Evolutionary conservation across 2,888 invertebrate genomes (phyloP).

Genomic region (Orthosia gothica): DNA sequence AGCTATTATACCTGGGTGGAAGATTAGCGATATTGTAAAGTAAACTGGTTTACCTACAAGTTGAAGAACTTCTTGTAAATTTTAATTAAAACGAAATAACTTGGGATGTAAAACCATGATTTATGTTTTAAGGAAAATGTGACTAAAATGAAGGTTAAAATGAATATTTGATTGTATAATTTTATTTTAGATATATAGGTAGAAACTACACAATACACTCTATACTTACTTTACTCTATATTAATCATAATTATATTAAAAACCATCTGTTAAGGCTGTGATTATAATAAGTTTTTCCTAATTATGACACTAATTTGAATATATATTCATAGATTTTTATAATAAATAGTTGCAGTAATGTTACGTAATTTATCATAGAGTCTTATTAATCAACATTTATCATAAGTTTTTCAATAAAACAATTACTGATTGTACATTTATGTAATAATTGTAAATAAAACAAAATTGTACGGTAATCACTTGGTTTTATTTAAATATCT

Average conservation of each 20-base stretch:
- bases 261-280: slow-evolving; percentile 37
- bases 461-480: background rate
- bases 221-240: no score
- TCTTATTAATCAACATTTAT: background rate
- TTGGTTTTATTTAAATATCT: slow-evolving; percentile 19
- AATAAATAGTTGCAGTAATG: background rate
- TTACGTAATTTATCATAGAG: background rate
- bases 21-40: background rate
- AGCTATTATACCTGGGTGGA: background rate
- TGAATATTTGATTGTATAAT: no score
- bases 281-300: slow-evolving; percentile 13
- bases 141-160: background rate
- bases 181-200: background rate
- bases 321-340: background rate
- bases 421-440: background rate
- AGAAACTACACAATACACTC: no score
- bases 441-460: slow-evolving; percentile 12
- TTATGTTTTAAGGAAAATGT: background rate
- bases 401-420: background rate
- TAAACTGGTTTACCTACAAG: background rate
- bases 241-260: background rate
- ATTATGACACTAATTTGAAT: background rate
- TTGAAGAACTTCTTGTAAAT: background rate
- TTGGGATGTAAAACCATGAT: background rate
- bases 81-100: slow-evolving; percentile 19